A percentile compares a stretch with the other conserved stretches of the same genome.
phyloP scores from a whole-genome alignment of 2,113 vertebrate species.

The Apus apus region DNA sequence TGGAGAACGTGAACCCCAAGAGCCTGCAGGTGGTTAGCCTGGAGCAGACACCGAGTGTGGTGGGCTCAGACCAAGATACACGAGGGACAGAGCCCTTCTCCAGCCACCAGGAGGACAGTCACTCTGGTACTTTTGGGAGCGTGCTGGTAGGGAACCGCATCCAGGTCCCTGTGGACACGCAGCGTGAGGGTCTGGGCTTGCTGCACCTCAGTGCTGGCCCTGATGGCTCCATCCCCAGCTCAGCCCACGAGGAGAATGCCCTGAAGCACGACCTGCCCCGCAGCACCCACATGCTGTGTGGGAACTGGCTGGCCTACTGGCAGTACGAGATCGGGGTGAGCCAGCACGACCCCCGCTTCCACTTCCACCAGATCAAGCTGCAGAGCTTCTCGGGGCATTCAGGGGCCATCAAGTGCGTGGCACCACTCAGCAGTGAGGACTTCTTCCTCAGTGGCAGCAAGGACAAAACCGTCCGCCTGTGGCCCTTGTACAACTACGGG shows the following conservation, averaged over 20 bases:
- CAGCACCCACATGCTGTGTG: conserved; percentile 87
- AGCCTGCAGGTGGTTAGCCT: conserved; percentile 52
- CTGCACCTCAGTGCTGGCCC: conserved; percentile 71
- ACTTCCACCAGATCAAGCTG: conserved; percentile 97
- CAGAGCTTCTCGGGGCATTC: conserved; percentile 93
- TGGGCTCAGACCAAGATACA: conserved; percentile 55
- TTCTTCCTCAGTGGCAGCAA: conserved; percentile 97
- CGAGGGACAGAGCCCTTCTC: conserved; percentile 69
- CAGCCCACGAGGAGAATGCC: conserved; percentile 78
- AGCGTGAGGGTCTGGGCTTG: conserved; percentile 41
- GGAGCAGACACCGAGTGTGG: conserved; percentile 14
- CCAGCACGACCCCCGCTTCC: conserved; percentile 93
- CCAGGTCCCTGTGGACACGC: conserved; percentile 84
- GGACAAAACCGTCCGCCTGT: conserved; percentile 94
- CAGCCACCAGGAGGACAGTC: conserved; percentile 77
- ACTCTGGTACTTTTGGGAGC: conserved; percentile 94
- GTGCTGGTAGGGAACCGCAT: conserved; percentile 95
- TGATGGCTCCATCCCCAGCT: conserved; percentile 57
- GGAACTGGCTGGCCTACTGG: conserved; percentile 99
- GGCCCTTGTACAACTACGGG: conserved; percentile 93
- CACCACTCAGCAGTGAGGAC: conserved; percentile 88
- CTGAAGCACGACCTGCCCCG: conserved; percentile 92
- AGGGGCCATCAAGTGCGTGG: conserved; percentile 90
- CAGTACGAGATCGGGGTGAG: conserved; percentile 96
- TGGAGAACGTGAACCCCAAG: conserved; percentile 81